Conservation (phyloP, 1,140 invertebrate species). For the Pachyrhynchus sulphureomaculatus region DNA sequence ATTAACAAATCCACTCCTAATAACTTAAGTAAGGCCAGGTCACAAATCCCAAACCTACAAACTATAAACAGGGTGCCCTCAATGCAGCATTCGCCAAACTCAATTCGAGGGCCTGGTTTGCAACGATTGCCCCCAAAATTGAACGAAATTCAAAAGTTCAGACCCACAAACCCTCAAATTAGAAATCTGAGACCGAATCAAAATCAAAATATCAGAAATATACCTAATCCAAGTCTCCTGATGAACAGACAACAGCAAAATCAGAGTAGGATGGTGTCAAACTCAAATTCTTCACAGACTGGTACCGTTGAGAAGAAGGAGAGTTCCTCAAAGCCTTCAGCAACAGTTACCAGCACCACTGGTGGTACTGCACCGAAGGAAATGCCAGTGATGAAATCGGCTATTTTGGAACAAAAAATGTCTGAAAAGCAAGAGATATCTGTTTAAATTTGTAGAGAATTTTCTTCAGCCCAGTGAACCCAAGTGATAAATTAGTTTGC, state of each 20-base stretch:
- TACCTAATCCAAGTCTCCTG: slow-evolving; percentile 49
- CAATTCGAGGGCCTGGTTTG: slow-evolving; percentile 29
- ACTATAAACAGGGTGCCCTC: slow-evolving; percentile 37
- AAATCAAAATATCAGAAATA: slow-evolving; percentile 48
- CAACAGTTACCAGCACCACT: slow-evolving; percentile 1
- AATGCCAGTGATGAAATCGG: slow-evolving; percentile 9
- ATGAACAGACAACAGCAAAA: slow-evolving; percentile 43
- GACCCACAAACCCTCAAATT: slow-evolving; percentile 41
- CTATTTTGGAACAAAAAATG: slow-evolving; percentile 22
- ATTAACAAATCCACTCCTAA: slow-evolving; percentile 36
- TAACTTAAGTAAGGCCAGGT: slow-evolving; percentile 29
- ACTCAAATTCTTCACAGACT: background rate
- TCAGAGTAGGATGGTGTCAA: slow-evolving; percentile 41
- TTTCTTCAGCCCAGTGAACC: too few species aligned
- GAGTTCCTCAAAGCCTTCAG: slow-evolving; percentile 15
- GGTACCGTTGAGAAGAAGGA: slow-evolving; percentile 11
- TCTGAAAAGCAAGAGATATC: slow-evolving; percentile 34
- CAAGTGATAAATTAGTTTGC: too few species aligned
- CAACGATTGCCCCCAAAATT: slow-evolving; percentile 45
- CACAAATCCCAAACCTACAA: slow-evolving; percentile 43
- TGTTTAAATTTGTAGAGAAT: background rate
- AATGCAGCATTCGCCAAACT: slow-evolving; percentile 6
- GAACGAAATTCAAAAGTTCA: slow-evolving; percentile 47
- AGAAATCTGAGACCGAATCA: slow-evolving; percentile 43
- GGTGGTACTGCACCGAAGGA: slow-evolving; percentile 16